These are phyloP conservation scores for Molorchus minor DNA, from an alignment of 2,888 invertebrate genomes.

Conservation along the genomic window DNA sequence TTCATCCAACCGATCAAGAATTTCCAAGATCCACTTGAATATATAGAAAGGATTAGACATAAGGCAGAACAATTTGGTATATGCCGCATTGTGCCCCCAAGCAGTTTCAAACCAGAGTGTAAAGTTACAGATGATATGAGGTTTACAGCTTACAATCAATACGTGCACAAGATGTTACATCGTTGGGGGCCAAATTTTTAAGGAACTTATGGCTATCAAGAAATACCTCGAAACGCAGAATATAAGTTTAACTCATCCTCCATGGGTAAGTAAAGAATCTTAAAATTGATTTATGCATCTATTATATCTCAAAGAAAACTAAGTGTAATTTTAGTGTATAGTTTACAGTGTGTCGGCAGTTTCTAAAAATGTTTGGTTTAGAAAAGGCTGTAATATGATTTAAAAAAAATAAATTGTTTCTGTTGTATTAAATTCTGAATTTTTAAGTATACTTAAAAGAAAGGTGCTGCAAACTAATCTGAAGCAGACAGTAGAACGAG, in stretches of 20 bases:
- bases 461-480: too few species aligned
- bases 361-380: too few species aligned
- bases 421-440: too few species aligned
- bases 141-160: conserved; percentile 90
- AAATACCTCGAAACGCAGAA: conserved; percentile 83
- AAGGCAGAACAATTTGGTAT: conserved; percentile 84
- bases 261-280: conserved; percentile 71
- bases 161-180: conserved; percentile 85
- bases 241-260: conserved; percentile 77
- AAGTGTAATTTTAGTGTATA: too few species aligned
- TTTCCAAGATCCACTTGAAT: conserved; percentile 88
- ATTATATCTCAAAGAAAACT: too few species aligned
- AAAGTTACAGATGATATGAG: conserved; percentile 81
- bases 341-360: too few species aligned
- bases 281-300: background rate
- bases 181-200: conserved; percentile 90
- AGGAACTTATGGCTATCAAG: conserved; percentile 85
- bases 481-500: too few species aligned
- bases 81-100: conserved; percentile 86
- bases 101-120: conserved; percentile 81
- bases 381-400: too few species aligned
- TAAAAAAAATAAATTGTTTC: too few species aligned
- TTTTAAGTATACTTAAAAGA: too few species aligned
- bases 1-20: conserved; percentile 82
- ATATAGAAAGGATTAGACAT: conserved; percentile 80